Conservation (phyloP, 2,888 invertebrate species). For the Cactoblastis cactorum region DNA sequence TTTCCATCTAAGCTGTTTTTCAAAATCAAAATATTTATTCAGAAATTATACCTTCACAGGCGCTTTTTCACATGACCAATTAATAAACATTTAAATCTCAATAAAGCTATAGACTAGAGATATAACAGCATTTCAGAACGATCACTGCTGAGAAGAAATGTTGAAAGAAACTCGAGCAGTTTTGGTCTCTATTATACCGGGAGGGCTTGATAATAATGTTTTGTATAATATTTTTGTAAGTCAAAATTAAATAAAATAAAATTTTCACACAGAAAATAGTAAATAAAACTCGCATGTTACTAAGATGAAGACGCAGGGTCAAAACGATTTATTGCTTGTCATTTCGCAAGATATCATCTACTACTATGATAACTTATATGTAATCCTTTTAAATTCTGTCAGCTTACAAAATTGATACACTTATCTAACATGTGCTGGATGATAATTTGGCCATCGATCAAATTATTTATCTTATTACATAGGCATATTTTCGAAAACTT, state of each 20-base stretch:
- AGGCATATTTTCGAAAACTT: not conserved
- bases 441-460: not conserved
- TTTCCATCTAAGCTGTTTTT: too few species aligned
- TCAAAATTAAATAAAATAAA: not conserved
- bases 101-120: too few species aligned
- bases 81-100: too few species aligned
- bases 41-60: too few species aligned
- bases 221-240: too few species aligned
- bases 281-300: not conserved
- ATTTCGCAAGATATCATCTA: not conserved
- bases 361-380: not conserved
- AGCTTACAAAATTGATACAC: not conserved
- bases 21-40: too few species aligned
- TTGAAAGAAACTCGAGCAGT: too few species aligned
- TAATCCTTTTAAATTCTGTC: not conserved
- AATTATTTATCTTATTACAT: not conserved
- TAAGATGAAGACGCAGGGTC: not conserved
- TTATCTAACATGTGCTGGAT: not conserved
- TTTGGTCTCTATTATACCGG: too few species aligned
- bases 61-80: too few species aligned
- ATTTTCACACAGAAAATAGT: not conserved
- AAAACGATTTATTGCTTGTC: slow-evolving; percentile 2
- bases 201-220: too few species aligned
- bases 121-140: too few species aligned
- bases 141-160: too few species aligned